Evolutionary conservation across 2,888 invertebrate genomes (phyloP), one percentile per base, ranked within the genome.

Genomic region (Falcaria lacertinaria): DNA sequence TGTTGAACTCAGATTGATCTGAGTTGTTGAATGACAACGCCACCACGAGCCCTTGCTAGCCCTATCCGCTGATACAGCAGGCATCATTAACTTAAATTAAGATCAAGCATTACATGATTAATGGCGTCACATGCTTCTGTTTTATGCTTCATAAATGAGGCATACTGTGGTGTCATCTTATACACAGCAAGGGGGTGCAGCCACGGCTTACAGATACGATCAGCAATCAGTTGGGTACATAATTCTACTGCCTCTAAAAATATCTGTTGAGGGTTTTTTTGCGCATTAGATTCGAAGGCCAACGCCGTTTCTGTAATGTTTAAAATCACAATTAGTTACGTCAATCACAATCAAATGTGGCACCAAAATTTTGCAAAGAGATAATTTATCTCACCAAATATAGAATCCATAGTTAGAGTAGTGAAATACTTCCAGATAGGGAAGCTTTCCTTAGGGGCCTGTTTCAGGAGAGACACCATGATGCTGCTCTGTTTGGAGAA

Each of bases 341-440:
- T 8, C 11, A 32, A 32, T n/a, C n/a, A n/a, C n/a, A 32, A 32
- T n/a, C 8, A n/a, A n/a, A n/a, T n/a, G n/a, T n/a, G n/a, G n/a
- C n/a, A n/a, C n/a, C n/a, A n/a, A n/a, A n/a, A n/a, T n/a, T n/a
- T n/a, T 32, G 32, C 32, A 0, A 13, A 34, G 4, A 41, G 17
- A 36, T 34, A 32, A 37, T 11, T 46, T n/a, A n/a, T n/a, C 50
- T 51, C 52, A 80, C 74, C 75, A 47, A 74, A 76, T n/a, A 79
- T 60, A 11, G 78, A 56, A 38, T 74, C 69, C 65, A 81, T 68
- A 0, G 74, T 58, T 19, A 69, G 80, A 0, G 62, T 50, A 0
- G 67, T 64, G 0, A 76, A 22, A 42, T 62, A 75, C 6, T 67
- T 62, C 73, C 76, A 80, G 7, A 73, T 22, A 1, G 74, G 69